Conservation (phyloP, 2,797 vertebrate species). For the Rhabdomys pumilio region DNA sequence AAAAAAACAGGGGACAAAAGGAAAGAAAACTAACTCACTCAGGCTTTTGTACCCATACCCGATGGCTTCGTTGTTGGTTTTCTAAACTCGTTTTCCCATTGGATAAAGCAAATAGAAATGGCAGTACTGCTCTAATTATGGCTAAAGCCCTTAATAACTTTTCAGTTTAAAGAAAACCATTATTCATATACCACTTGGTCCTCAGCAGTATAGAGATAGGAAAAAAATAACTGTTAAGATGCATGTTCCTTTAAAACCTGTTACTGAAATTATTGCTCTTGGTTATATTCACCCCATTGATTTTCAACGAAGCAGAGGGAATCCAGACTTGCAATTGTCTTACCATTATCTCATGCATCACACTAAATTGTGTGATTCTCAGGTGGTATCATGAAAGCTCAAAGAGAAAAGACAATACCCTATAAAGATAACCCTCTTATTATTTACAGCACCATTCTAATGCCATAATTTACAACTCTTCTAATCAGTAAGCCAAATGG, state of each 20-base stretch:
- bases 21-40: not conserved
- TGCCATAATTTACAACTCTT: not conserved
- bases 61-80: not conserved
- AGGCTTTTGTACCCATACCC: not conserved
- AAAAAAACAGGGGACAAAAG: not conserved
- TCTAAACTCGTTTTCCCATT: not conserved
- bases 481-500: not conserved
- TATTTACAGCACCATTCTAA: constrained; percentile 27
- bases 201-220: not conserved
- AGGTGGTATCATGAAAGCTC: not conserved
- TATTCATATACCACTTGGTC: not conserved
- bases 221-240: not conserved
- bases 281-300: not conserved
- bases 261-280: constrained; percentile 7
- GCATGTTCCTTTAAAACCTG: not conserved
- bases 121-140: not conserved
- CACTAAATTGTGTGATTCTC: constrained; percentile 16
- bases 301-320: constrained; percentile 18
- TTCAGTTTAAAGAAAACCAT: not conserved
- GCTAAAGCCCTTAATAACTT: not conserved
- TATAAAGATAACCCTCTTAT: not conserved
- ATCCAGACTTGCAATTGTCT: not conserved
- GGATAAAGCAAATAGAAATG: constrained; percentile 24
- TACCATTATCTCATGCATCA: not conserved
- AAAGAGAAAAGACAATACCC: not conserved